Evolutionary conservation across 1,140 invertebrate genomes (phyloP).

Genomic region (Neomicropteryx cornuta): DNA sequence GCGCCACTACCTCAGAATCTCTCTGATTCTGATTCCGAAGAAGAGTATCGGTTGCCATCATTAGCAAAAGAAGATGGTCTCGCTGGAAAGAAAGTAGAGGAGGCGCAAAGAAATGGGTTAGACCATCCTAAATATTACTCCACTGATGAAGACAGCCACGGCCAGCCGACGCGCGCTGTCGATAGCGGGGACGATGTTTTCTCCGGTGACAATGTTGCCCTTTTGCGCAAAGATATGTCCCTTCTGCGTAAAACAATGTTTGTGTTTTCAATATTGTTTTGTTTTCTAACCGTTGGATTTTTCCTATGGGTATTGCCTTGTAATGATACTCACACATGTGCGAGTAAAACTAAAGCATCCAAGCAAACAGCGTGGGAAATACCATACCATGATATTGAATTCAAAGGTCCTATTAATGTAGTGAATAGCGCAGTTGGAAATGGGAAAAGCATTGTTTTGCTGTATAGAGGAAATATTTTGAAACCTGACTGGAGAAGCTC

Average conservation of each 20-base stretch:
- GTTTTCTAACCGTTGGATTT: constrained; percentile 54
- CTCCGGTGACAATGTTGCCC: constrained; percentile 36
- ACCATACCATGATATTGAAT: constrained; percentile 57
- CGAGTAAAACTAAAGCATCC: constrained; percentile 33
- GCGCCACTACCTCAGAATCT: constrained; percentile 59
- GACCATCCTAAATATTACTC: constrained; percentile 11
- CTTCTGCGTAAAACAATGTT: constrained; percentile 51
- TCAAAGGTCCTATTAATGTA: constrained; percentile 58
- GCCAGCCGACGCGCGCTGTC: constrained; percentile 9
- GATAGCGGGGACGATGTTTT: constrained; percentile 10
- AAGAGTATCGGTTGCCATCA: constrained; percentile 41
- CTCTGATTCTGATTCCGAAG: constrained; percentile 62
- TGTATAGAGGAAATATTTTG: constrained; percentile 53
- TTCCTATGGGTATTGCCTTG: constrained; percentile 69
- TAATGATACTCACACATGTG: constrained; percentile 49
- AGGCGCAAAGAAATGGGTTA: constrained; percentile 12
- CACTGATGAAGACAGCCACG: constrained; percentile 13
- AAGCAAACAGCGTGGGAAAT: constrained; percentile 57
- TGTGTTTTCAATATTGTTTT: constrained; percentile 54
- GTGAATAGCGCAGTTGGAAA: constrained; percentile 46
- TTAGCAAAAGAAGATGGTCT: constrained; percentile 17
- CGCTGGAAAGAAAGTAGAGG: constrained; percentile 7
- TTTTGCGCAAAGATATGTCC: constrained; percentile 49
- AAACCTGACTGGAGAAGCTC: constrained; percentile 36
- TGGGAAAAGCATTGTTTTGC: constrained; percentile 56